Evolutionary conservation across 1,140 invertebrate genomes (phyloP).

Genomic region (Drosophila obscura): DNA sequence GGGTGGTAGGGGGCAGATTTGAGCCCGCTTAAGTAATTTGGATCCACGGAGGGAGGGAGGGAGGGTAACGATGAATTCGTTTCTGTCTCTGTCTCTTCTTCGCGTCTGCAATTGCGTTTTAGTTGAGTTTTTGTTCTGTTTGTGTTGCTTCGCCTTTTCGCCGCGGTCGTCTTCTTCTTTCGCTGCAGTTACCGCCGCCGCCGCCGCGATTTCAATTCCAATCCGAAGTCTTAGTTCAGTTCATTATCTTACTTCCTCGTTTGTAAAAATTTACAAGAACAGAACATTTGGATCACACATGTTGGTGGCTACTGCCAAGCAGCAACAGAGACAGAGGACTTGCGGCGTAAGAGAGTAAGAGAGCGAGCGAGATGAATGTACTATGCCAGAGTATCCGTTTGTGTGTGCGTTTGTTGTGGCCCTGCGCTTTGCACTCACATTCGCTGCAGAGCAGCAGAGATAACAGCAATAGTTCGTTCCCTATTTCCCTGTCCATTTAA

Average conservation of each 20-base stretch:
- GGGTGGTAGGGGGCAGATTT: constrained; percentile 46
- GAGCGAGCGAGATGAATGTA: constrained; percentile 7
- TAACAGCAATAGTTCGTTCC: constrained; percentile 45
- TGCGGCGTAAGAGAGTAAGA: not conserved
- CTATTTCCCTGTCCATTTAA: constrained; percentile 57
- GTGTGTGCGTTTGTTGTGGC: constrained; percentile 14
- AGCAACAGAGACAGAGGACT: constrained; percentile 8
- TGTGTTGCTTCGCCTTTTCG: constrained; percentile 22
- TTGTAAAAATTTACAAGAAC: constrained; percentile 56
- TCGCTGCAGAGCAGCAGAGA: constrained; percentile 39
- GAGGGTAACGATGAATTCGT: constrained; percentile 3
- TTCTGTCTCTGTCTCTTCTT: constrained; percentile 18
- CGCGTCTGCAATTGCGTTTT: constrained; percentile 57
- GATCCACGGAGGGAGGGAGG: too few relatives aligned
- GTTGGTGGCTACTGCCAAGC: constrained; percentile 51
- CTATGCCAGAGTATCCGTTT: not conserved
- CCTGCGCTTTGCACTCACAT: constrained; percentile 32
- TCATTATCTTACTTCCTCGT: constrained; percentile 58
- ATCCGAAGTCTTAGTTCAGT: constrained; percentile 33
- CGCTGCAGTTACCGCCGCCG: constrained; percentile 20
- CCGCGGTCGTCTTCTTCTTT: constrained; percentile 36
- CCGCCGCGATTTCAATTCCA: too few relatives aligned
- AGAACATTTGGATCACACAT: constrained; percentile 78
- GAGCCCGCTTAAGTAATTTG: constrained; percentile 57
- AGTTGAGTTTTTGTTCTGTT: constrained; percentile 48